Evolutionary conservation across 2,797 vertebrate species (phyloP), one percentile per base, ranked within the genome.

Genomic region (Serranus cabrilla): DNA sequence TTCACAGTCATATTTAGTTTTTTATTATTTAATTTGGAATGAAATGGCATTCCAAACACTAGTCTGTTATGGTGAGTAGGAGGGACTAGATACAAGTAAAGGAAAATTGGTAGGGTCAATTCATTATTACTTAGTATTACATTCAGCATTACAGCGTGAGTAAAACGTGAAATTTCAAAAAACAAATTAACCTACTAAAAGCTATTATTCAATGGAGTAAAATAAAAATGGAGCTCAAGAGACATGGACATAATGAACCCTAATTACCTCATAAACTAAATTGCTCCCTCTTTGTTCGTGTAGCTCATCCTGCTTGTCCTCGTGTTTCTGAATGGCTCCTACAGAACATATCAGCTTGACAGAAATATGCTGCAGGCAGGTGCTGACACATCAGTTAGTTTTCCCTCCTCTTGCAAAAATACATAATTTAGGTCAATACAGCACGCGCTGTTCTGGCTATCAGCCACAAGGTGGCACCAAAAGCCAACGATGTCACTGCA

Each of bases 401-500:
- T 20, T 56, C 14, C 16, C 2, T 9, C n/a, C n/a, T 46, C 7
- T 43, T 64, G 23, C 31, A 80, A 84, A 83, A 89, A 85, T 61
- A 80, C 25, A 17, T 64, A 67, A 86, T 80, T 71, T 58, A 71
- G 66, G 64, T 78, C 74, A 82, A 6, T 20, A 23, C 23, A 16
- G 7, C 17, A 46, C 3, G 5, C 9, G 14, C 1, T 39, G 0
- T 43, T 81, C 8, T 11, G 6, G 2, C 5, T 8, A 23, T 49
- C 5, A 13, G 25, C 82, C 93, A 89, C 87, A 77, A 76, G 92
- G 62, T 88, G 94, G 86, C 91, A 71, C n/a, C 56, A 78, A 56
- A 85, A 55, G 54, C 37, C 78, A 71, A 74, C 59, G 17, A 2
- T 83, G 40, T 27, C 17, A 20, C 14, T 76, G 51, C 42, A 69